These are phyloP conservation scores for Oscheius sp. DNA, from an alignment of 2,888 invertebrate genomes.

Conservation along the genomic window DNA sequence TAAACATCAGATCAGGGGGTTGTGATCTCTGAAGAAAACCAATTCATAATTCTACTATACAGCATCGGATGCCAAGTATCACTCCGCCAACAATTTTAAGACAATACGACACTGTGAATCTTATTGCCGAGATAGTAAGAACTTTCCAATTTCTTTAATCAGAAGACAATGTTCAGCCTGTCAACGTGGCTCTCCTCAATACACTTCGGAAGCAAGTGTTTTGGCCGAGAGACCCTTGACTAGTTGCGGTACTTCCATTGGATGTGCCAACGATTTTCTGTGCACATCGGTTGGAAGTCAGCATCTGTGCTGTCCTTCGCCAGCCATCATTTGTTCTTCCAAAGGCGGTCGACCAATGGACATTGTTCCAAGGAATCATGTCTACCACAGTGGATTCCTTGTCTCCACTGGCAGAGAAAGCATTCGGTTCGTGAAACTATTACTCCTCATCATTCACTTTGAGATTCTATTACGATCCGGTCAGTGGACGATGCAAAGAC, in stretches of 20 bases:
- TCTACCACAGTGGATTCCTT: slow-evolving; percentile 57
- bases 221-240: slow-evolving; percentile 59
- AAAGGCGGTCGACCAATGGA: slow-evolving; percentile 62
- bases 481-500: slow-evolving; percentile 53
- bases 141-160: neutral
- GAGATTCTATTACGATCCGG: slow-evolving; percentile 62
- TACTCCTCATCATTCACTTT: neutral
- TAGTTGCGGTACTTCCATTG: slow-evolving; percentile 52
- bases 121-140: slow-evolving; percentile 61
- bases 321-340: slow-evolving; percentile 57
- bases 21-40: too few species aligned
- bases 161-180: slow-evolving; percentile 50
- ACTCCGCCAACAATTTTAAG: slow-evolving; percentile 64
- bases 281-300: slow-evolving; percentile 64
- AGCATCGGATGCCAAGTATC: slow-evolving; percentile 56
- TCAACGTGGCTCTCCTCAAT: slow-evolving; percentile 62
- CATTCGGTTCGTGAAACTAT: slow-evolving; percentile 38
- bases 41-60: too few species aligned
- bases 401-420: slow-evolving; percentile 55
- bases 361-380: slow-evolving; percentile 48
- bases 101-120: slow-evolving; percentile 63
- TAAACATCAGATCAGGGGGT: too few species aligned
- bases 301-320: slow-evolving; percentile 63
- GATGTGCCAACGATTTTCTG: slow-evolving; percentile 59
- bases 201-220: slow-evolving; percentile 51